phyloP scores from a whole-genome alignment of 2,888 invertebrate species.

The Pseudoips prasinana region DNA sequence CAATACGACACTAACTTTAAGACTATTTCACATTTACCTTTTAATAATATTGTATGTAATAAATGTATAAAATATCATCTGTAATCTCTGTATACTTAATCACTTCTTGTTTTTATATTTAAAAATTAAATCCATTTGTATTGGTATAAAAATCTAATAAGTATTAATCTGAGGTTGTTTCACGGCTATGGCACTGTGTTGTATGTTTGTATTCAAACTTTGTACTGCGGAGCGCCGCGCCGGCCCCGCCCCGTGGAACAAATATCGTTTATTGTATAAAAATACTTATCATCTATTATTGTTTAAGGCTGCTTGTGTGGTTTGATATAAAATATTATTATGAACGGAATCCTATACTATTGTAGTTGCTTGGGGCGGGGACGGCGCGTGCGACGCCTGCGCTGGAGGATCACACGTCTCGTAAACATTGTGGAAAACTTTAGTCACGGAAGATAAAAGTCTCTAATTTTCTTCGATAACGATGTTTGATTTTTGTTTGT shows the following conservation, averaged over 20 bases:
- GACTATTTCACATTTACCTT: constrained; percentile 75
- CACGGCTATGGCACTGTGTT: constrained; percentile 77
- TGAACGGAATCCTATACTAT: constrained; percentile 61
- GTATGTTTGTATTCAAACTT: constrained; percentile 76
- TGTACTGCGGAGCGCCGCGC: constrained; percentile 52
- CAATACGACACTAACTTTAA: constrained; percentile 70
- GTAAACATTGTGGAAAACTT: constrained; percentile 55
- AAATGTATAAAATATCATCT: constrained; percentile 83
- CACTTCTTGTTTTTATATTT: constrained; percentile 79
- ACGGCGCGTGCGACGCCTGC: constrained; percentile 48
- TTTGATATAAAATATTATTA: constrained; percentile 38
- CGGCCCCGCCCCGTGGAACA: constrained; percentile 45
- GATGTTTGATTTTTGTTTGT: constrained; percentile 66
- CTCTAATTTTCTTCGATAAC: constrained; percentile 65
- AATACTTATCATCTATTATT: constrained; percentile 79
- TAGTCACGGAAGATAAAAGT: constrained; percentile 68
- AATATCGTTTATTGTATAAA: constrained; percentile 70
- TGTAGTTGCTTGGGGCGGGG: constrained; percentile 41
- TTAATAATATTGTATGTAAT: constrained; percentile 81
- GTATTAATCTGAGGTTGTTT: constrained; percentile 79
- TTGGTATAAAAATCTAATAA: constrained; percentile 82
- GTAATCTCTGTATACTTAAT: constrained; percentile 82
- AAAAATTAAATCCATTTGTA: constrained; percentile 83
- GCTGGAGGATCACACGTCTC: constrained; percentile 65
- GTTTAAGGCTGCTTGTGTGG: constrained; percentile 72